phyloP scores from a whole-genome alignment of 37 sponge, comb jelly and placozoan genomes.

The Geodia barretti region DNA sequence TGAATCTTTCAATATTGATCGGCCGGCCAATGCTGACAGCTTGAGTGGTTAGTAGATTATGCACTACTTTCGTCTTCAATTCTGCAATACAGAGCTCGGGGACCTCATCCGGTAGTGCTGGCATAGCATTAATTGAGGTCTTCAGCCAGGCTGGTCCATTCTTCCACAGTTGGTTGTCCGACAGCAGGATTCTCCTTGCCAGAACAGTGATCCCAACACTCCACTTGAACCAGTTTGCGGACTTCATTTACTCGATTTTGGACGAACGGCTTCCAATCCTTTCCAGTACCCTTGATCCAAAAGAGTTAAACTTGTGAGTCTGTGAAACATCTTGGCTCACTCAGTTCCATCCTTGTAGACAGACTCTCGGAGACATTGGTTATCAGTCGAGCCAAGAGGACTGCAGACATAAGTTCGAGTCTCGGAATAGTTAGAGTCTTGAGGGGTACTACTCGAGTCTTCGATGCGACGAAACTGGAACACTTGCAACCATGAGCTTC shows the following conservation, averaged over 20 bases:
- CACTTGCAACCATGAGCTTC: background rate
- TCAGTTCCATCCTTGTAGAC: background rate
- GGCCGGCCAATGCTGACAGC: background rate
- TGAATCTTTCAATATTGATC: slow-evolving; percentile 1
- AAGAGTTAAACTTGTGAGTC: slow-evolving; percentile 36
- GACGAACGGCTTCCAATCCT: slow-evolving; percentile 42
- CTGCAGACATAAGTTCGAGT: slow-evolving; percentile 9
- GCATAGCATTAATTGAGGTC: background rate
- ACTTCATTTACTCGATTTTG: slow-evolving; percentile 27
- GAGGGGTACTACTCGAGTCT: slow-evolving; percentile 24
- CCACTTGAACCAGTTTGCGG: background rate
- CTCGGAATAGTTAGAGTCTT: slow-evolving; percentile 29
- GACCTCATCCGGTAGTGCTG: background rate
- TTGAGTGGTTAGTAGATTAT: slow-evolving; percentile 4
- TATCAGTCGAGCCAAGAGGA: slow-evolving; percentile 22
- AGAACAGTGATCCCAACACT: slow-evolving; percentile 3
- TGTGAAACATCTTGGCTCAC: slow-evolving; percentile 16
- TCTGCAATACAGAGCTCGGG: slow-evolving; percentile 23
- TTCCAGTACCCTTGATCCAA: slow-evolving; percentile 26
- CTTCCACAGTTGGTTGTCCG: slow-evolving; percentile 7
- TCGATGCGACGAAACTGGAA: slow-evolving; percentile 17
- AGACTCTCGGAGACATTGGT: slow-evolving; percentile 17
- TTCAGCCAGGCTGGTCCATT: slow-evolving; percentile 17
- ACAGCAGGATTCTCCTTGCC: slow-evolving; percentile 34
- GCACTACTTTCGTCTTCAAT: slow-evolving; percentile 7